phyloP scores from a whole-genome alignment of 30 jellyfish, hydroid and myxozoan genomes.

The Phacellophora camtschatica region DNA sequence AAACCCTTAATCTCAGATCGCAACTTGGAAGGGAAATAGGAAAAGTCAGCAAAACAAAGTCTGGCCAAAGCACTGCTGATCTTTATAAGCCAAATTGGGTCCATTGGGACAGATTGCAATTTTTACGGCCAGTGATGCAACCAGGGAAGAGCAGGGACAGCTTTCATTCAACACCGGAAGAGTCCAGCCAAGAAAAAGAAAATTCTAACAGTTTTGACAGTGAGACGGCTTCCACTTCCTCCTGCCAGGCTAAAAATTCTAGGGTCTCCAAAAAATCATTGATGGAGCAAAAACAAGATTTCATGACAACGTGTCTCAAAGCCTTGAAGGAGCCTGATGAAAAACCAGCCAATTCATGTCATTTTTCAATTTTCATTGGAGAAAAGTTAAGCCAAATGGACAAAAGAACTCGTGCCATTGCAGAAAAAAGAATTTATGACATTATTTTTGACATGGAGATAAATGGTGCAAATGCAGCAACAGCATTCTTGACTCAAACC shows the following conservation, averaged over 20 bases:
- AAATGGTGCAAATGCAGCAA: too few relatives aligned
- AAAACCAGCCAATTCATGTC: not conserved
- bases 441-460: constrained; percentile 26
- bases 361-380: not conserved
- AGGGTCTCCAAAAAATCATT: not conserved
- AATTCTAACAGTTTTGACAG: not conserved
- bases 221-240: too few relatives aligned
- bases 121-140: constrained; percentile 30
- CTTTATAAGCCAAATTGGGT: constrained; percentile 34
- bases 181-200: not conserved
- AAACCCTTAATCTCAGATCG: constrained; percentile 4
- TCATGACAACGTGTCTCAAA: not conserved
- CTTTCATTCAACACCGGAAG: not conserved
- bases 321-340: constrained; percentile 3
- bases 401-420: not conserved
- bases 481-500: too few relatives aligned
- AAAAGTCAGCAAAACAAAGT: constrained; percentile 19
- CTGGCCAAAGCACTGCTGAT: constrained; percentile 40
- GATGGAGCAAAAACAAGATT: constrained; percentile 35
- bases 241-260: too few relatives aligned
- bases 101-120: constrained; percentile 19
- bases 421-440: constrained; percentile 26
- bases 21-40: constrained; percentile 48
- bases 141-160: constrained; percentile 24
- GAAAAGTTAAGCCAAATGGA: not conserved